Evolutionary conservation across 2,797 vertebrate genomes (phyloP).

Genomic region (Gymnodraco acuticeps): DNA sequence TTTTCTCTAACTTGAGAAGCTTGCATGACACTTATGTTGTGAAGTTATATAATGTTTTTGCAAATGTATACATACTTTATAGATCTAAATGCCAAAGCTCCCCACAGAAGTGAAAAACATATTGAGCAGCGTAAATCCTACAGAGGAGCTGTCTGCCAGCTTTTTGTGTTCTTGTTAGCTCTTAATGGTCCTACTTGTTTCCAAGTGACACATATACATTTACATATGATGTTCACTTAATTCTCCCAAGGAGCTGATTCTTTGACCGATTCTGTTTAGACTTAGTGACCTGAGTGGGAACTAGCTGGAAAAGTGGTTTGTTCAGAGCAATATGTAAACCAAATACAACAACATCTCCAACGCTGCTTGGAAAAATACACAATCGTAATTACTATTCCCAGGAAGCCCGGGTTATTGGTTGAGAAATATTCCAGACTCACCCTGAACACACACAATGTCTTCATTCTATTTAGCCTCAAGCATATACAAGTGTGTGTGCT

Average conservation of each 20-base stretch:
- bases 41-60: neutral
- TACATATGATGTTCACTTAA: neutral
- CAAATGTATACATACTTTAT: no score
- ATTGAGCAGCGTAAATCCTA: neutral
- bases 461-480: conserved; percentile 19
- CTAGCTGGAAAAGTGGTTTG: conserved; percentile 14
- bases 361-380: conserved; percentile 38
- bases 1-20: neutral
- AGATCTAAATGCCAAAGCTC: neutral
- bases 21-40: neutral
- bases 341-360: conserved; percentile 39
- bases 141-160: neutral
- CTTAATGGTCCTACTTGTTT: neutral
- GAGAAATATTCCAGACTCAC: conserved; percentile 39
- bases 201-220: no score
- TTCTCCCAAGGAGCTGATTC: neutral
- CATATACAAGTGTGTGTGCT: neutral
- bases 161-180: neutral
- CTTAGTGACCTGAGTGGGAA: neutral
- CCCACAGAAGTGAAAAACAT: neutral
- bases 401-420: conserved; percentile 19
- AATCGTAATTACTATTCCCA: conserved; percentile 51
- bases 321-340: conserved; percentile 20
- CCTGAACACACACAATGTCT: conserved; percentile 35
- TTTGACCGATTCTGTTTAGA: no score